A percentile compares a stretch with the other conserved stretches of the same genome.
Evolutionary conservation across 2,888 invertebrate genomes (phyloP).

Genomic region (Margaritifera margaritifera): DNA sequence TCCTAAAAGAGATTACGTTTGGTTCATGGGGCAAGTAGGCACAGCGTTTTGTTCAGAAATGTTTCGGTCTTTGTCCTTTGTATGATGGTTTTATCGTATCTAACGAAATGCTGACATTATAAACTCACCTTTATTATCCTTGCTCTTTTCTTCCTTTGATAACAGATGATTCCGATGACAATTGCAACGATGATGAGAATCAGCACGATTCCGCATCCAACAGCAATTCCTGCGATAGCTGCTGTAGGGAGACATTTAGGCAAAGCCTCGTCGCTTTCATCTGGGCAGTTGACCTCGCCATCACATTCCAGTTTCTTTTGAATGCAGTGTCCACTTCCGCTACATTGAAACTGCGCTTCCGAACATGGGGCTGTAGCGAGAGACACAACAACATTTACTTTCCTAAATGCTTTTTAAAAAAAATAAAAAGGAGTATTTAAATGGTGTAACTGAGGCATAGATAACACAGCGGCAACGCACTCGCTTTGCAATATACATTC

Average conservation of each 20-base stretch:
- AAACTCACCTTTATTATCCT: conserved; percentile 37
- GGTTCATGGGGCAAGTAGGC: no score
- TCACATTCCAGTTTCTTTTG: conserved; percentile 30
- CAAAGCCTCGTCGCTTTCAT: conserved; percentile 34
- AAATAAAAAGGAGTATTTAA: no score
- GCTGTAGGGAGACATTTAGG: conserved; percentile 32
- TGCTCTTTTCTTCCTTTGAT: conserved; percentile 21
- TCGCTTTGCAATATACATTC: no score
- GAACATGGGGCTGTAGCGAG: conserved; percentile 24
- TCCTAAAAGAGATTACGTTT: no score
- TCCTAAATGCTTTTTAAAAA: no score
- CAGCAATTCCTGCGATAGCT: conserved; percentile 25
- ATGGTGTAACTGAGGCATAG: no score
- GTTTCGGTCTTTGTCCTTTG: no score
- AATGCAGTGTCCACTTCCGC: conserved; percentile 21
- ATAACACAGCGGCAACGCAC: no score
- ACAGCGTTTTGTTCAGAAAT: no score
- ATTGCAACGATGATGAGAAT: conserved; percentile 25
- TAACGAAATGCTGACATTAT: no score
- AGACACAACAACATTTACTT: no score
- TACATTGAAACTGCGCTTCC: conserved; percentile 30
- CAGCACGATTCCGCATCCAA: conserved; percentile 25
- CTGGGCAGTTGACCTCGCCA: conserved; percentile 21
- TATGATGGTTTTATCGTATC: no score
- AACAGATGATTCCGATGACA: conserved; percentile 17